A percentile compares a stretch with the other conserved stretches of the same genome.
Evolutionary conservation across 2,888 invertebrate genomes (phyloP).

Genomic region (Ennomos quercinarius): DNA sequence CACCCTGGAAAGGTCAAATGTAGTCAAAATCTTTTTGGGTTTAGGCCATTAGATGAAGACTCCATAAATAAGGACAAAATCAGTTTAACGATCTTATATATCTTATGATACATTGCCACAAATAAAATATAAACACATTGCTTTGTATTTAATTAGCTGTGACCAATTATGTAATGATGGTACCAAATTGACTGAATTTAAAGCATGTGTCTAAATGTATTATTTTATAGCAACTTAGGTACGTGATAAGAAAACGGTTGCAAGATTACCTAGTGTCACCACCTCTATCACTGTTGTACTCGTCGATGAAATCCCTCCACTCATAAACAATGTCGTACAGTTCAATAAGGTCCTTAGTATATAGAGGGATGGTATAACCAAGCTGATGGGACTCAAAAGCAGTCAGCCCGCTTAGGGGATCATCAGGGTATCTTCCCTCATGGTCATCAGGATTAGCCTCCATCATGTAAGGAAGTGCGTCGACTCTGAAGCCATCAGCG

Average conservation of each 20-base stretch:
- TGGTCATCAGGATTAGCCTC: conserved; percentile 78
- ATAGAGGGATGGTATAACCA: conserved; percentile 85
- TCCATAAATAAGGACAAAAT: too few species aligned
- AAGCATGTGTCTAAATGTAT: too few species aligned
- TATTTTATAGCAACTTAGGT: too few species aligned
- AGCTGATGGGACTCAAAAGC: conserved; percentile 80
- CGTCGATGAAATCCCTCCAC: conserved; percentile 85
- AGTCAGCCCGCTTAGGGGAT: conserved; percentile 74
- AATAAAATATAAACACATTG: too few species aligned
- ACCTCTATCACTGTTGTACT: conserved; percentile 67
- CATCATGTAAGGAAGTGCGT: conserved; percentile 86
- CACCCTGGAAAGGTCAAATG: conserved; percentile 64
- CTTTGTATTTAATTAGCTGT: too few species aligned
- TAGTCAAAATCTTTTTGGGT: background rate
- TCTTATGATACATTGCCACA: too few species aligned
- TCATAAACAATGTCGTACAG: conserved; percentile 83
- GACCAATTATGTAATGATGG: too few species aligned
- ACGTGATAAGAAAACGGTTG: background rate
- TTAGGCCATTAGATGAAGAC: too few species aligned
- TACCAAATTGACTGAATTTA: too few species aligned
- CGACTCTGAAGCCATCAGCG: conserved; percentile 91
- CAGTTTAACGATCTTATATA: too few species aligned
- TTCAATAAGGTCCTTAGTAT: conserved; percentile 87
- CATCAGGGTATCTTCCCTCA: conserved; percentile 74
- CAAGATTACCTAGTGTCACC: conserved; percentile 74